Conservation (phyloP, 2,888 invertebrate genomes). For the Nebria salina region DNA sequence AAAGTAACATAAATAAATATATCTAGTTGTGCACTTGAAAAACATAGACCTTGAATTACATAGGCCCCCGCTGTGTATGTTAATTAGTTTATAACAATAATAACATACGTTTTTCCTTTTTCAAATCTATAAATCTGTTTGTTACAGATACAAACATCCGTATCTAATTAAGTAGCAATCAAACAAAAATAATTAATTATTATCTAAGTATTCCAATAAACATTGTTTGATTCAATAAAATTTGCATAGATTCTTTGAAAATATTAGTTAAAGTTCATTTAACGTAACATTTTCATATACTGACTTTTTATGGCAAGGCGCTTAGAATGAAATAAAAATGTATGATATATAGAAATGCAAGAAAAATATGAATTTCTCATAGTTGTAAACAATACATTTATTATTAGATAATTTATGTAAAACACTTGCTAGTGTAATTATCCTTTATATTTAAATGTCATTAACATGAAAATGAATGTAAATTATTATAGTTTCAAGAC, state of each 20-base stretch:
- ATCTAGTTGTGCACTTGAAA: neutral
- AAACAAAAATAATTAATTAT: neutral
- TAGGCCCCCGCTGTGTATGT: neutral
- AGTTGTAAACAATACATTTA: neutral
- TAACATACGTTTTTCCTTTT: neutral
- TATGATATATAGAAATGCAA: too few relatives aligned
- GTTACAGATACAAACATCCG: neutral
- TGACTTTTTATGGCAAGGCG: too few relatives aligned
- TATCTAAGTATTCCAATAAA: neutral
- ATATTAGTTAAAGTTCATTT: too few relatives aligned
- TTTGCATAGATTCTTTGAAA: too few relatives aligned
- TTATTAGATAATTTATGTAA: neutral
- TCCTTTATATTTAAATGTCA: slow-evolving; percentile 33
- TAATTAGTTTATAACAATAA: neutral
- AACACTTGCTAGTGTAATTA: slow-evolving; percentile 15
- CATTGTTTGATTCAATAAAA: too few relatives aligned
- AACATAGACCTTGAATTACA: neutral
- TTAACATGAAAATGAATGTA: slow-evolving; percentile 22
- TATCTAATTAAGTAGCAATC: neutral
- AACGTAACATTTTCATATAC: too few relatives aligned
- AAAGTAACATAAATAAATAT: neutral
- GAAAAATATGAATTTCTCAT: too few relatives aligned
- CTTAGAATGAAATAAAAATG: too few relatives aligned
- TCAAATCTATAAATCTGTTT: neutral
- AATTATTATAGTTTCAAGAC: slow-evolving; percentile 15